These are phyloP conservation scores for Potamilus streckersoni DNA, from an alignment of 1,140 invertebrate species.

Conservation along the genomic window DNA sequence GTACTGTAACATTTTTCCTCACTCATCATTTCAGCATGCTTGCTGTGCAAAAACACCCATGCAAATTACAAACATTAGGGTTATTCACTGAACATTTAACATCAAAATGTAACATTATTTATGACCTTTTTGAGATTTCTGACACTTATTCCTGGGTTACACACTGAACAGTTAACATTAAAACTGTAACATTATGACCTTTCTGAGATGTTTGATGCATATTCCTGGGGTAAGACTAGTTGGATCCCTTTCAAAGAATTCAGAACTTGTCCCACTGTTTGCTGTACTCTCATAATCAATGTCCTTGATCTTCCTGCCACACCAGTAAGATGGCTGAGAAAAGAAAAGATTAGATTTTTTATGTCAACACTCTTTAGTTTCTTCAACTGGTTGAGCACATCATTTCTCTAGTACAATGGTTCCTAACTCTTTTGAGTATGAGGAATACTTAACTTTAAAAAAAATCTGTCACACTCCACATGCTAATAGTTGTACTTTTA, in stretches of 20 bases:
- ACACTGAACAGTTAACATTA: not conserved
- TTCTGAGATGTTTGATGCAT: conserved; percentile 36
- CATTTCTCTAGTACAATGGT: too few species aligned
- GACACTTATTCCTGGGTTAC: conserved; percentile 3
- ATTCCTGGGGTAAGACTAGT: conserved; percentile 70
- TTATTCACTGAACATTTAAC: not conserved
- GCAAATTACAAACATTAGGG: too few species aligned
- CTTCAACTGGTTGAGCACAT: too few species aligned
- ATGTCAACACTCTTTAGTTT: too few species aligned
- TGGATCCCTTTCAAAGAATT: conserved; percentile 74
- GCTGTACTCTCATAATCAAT: conserved; percentile 8
- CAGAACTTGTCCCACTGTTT: not conserved
- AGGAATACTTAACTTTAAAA: too few species aligned
- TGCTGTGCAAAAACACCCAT: too few species aligned
- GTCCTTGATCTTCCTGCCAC: conserved; percentile 42
- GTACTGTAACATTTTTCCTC: too few species aligned
- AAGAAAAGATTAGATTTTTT: not conserved
- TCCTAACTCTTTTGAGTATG: too few species aligned
- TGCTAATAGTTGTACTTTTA: too few species aligned
- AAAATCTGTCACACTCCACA: too few species aligned
- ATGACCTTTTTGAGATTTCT: conserved; percentile 2
- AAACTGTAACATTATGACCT: conserved; percentile 28
- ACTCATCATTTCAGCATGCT: too few species aligned
- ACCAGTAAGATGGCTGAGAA: conserved; percentile 67
- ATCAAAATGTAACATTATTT: not conserved